Evolutionary conservation across 2,888 invertebrate species (phyloP), one percentile per base, ranked within the genome.

Genomic region (Nebria brevicollis): DNA sequence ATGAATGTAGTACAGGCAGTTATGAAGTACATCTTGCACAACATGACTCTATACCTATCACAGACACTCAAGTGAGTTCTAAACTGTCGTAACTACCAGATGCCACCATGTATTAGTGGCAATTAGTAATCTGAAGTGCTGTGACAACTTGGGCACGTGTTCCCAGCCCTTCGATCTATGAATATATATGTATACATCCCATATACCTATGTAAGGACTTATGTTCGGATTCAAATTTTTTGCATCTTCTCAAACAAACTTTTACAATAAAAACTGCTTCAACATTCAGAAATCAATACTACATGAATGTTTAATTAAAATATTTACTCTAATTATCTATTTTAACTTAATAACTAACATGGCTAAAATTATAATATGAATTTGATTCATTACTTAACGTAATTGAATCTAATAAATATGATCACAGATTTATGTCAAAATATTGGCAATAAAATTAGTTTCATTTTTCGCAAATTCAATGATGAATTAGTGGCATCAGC

Each of bases 121-220:
- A 88, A 88, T 88, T 88, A 88, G 88, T 88, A 88, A 88, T 88
- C 88, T 86, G 86, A 72, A 75, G 75, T 75, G 80, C 65, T 79
- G 80, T 86, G 87, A 87, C 87, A 87, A 86, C 86, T 86, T 85
- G 83, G 85, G 85, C 86, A 85, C 86, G 86, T 87, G 87, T 20
- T 72, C 15, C 15, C 73, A n/a, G 15, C 66, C 74, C 66, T 70
- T 70, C 70, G 70, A 70, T 70, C 34, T 34, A 70, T 70, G 70
- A 70, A 70, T 70, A 68, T 68, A 68, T 68, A 68, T 15, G 25
- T 68, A 68, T 68, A 68, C 25, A 68, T 68, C 8, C 13, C 13
- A 68, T 68, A 68, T 68, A 68, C 25, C 68, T 68, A 20, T 34
- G 54, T 11, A 54, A 54, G 54, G 54, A 54, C 13, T 7, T 13